Evolutionary conservation across 2,113 vertebrate genomes (phyloP).

Genomic region (Hoplias malabaricus): DNA sequence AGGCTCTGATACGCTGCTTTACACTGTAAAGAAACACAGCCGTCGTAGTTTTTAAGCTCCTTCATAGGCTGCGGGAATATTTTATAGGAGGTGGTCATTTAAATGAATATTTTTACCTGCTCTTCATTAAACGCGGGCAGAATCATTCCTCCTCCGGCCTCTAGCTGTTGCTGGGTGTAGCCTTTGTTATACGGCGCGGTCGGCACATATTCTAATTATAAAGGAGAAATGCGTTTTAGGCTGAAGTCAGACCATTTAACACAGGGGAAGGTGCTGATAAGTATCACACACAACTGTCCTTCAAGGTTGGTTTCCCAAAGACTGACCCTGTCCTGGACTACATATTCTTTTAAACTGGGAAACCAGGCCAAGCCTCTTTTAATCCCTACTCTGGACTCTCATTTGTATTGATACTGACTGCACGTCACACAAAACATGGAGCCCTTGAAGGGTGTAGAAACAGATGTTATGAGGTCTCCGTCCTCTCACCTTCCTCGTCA

Average conservation of each 20-base stretch:
- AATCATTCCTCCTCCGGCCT: conserved; percentile 89
- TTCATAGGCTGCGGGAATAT: background rate
- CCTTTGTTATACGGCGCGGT: conserved; percentile 85
- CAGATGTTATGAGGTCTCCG: background rate
- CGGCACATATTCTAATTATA: conserved; percentile 79
- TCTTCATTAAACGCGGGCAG: conserved; percentile 93
- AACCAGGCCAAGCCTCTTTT: too few relatives aligned
- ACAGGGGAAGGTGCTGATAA: background rate
- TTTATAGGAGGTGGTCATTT: background rate
- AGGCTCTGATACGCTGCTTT: conserved; percentile 91
- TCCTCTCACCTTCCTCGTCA: conserved; percentile 84
- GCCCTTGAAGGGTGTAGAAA: background rate
- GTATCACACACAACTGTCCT: too few relatives aligned
- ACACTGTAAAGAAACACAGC: conserved; percentile 72
- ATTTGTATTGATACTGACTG: too few relatives aligned
- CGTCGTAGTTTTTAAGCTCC: background rate
- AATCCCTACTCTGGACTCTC: too few relatives aligned
- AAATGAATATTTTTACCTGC: conserved; percentile 76
- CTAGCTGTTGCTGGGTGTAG: conserved; percentile 86
- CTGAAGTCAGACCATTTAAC: background rate
- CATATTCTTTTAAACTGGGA: too few relatives aligned
- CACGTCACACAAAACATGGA: too few relatives aligned
- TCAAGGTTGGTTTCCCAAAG: too few relatives aligned
- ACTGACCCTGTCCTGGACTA: too few relatives aligned
- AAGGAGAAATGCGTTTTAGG: background rate